A percentile compares a stretch with the other conserved stretches of the same genome.
Evolutionary conservation across 2,888 invertebrate species (phyloP).

Genomic region (Cerastis rubricosa): DNA sequence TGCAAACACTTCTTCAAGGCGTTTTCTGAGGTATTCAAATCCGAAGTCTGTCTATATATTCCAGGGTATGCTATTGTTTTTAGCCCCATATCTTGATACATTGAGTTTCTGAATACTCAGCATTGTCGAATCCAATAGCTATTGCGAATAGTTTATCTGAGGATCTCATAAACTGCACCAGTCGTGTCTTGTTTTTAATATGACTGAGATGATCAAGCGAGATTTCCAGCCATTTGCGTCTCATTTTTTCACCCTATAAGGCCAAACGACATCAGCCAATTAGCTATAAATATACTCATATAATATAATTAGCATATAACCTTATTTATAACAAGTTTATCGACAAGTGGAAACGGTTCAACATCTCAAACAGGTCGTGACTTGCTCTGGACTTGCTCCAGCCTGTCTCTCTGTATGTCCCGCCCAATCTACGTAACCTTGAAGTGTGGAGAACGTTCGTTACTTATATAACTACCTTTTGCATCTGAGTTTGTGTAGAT

Average conservation of each 20-base stretch:
- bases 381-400: conserved; percentile 59
- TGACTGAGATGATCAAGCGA: not conserved
- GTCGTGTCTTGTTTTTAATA: conserved; percentile 1
- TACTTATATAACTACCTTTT: conserved; percentile 38
- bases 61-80: not conserved
- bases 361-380: conserved; percentile 64
- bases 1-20: too few species aligned
- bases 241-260: conserved; percentile 40
- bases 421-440: conserved; percentile 65
- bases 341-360: conserved; percentile 54
- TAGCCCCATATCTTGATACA: not conserved
- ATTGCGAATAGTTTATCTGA: not conserved
- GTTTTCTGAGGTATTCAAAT: not conserved
- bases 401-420: conserved; percentile 61
- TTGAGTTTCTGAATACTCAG: not conserved
- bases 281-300: conserved; percentile 51
- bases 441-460: conserved; percentile 59
- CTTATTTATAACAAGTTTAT: conserved; percentile 58
- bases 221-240: conserved; percentile 23
- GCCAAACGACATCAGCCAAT: conserved; percentile 47
- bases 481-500: conserved; percentile 23
- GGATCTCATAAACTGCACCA: not conserved
- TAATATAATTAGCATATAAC: conserved; percentile 55
- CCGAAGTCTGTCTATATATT: not conserved
- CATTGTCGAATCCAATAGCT: not conserved